Base-by-base conservation (phyloP, 2,888 invertebrate species). In the Leptinotarsa peninsularis region DNA sequence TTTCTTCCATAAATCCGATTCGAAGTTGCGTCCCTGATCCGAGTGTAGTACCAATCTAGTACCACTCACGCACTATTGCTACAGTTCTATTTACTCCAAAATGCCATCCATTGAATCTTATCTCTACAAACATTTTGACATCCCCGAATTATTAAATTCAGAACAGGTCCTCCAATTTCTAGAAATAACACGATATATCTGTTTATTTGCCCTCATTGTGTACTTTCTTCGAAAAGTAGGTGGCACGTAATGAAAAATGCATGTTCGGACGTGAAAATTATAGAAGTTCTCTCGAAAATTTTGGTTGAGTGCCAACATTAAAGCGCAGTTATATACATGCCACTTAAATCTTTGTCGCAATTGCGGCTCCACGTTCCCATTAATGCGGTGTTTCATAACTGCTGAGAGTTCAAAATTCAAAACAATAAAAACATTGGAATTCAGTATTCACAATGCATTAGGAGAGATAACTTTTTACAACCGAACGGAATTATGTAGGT, bases 281-380 rank as follows among this genome's bases (percentile, higher is more conserved):
- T 56, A 56, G 43, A 33, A 54, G 18, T 23, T 69, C 33, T 54
- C 54, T 69, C 13, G 33, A 56, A 54, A 54, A 54, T 56, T 69
- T 69, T 43, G 69, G 69, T 43, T 17, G n/a, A 18, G 13, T 69
- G 69, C 69, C 69, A 69, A 43, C 54, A 69, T 54, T 56, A 33
- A 43, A 56, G 63, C 43, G 63, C 63, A 56, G 67, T 54, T 43
- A 69, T 69, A 56, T 43, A 69, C 56, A 43, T 33, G 69, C 56
- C 27, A 69, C 56, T 69, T 69, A 21, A 69, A 69, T 69, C 56
- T 69, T 56, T 43, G 69, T 56, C 69, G 69, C 56, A 69, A 56
- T 56, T 43, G 69, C 21, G 56, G 50, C 21, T 56, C 33, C 33
- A 56, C 69, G 43, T 69, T 56, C 54, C 18, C 69, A 54, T 49